Evolutionary conservation across 1,140 invertebrate genomes (phyloP).

Genomic region (Pristionchus pacificus): DNA sequence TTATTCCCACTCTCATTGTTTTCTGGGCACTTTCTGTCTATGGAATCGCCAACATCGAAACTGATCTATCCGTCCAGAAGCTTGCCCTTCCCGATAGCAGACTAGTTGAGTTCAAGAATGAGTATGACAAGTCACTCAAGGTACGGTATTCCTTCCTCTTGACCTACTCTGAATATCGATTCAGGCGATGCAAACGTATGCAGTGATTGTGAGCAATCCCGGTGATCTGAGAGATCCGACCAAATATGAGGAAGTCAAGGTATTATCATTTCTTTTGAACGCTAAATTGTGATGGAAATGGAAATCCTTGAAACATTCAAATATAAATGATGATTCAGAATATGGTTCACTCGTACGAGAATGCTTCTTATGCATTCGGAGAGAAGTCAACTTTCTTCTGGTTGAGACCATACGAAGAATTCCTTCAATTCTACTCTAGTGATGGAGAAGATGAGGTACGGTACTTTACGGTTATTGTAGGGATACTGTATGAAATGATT

Average conservation of each 20-base stretch:
- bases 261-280: too few species aligned
- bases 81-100: conserved; percentile 18
- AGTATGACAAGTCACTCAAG: conserved; percentile 26
- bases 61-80: conserved; percentile 38
- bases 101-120: conserved; percentile 33
- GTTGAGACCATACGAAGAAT: conserved; percentile 33
- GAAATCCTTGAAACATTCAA: too few species aligned
- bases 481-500: not conserved
- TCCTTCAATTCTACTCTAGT: conserved; percentile 16
- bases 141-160: conserved; percentile 4
- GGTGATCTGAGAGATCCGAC: conserved; percentile 28
- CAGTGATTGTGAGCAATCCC: conserved; percentile 25
- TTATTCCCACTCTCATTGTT: conserved; percentile 15
- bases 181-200: conserved; percentile 35
- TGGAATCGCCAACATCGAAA: conserved; percentile 28
- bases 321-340: too few species aligned
- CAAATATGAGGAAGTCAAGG: conserved; percentile 15
- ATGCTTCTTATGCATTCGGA: conserved; percentile 22
- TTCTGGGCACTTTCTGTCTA: conserved; percentile 25
- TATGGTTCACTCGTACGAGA: conserved; percentile 22
- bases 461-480: not conserved
- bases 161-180: conserved; percentile 6
- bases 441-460: conserved; percentile 16
- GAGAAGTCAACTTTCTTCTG: conserved; percentile 34
- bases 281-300: too few species aligned